Evolutionary conservation across 2,797 vertebrate genomes (phyloP).

Genomic region (Sebastolobus alascanus): DNA sequence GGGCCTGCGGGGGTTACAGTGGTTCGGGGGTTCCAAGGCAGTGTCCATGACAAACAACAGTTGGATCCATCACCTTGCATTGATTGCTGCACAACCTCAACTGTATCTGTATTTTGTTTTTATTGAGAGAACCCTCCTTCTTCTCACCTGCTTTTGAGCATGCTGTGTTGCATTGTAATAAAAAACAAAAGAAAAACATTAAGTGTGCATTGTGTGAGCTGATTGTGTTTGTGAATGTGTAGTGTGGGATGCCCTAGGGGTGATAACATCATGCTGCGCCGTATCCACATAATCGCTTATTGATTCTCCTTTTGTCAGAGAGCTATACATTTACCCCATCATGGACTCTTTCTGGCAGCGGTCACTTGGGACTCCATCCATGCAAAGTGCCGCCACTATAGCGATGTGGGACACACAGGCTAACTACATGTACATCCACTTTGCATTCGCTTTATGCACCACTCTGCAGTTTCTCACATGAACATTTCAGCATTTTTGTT

Average conservation of each 20-base stretch:
- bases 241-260: constrained; percentile 41
- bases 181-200: neutral
- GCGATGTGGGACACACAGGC: neutral
- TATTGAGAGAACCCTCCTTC: constrained; percentile 35
- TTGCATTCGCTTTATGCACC: constrained; percentile 7
- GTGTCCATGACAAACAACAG: constrained; percentile 45
- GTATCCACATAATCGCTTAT: constrained; percentile 73
- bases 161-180: constrained; percentile 16
- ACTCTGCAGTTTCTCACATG: neutral
- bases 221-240: constrained; percentile 41
- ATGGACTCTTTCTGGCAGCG: constrained; percentile 44
- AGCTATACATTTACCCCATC: constrained; percentile 62
- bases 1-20: constrained; percentile 6
- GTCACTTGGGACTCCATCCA: constrained; percentile 35
- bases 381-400: constrained; percentile 9
- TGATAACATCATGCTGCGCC: constrained; percentile 67
- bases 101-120: constrained; percentile 37
- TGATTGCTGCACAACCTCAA: constrained; percentile 37
- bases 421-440: constrained; percentile 17
- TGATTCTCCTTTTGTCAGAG: constrained; percentile 73
- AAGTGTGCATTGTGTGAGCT: constrained; percentile 32
- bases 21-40: constrained; percentile 37
- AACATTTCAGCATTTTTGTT: neutral
- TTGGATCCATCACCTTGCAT: constrained; percentile 54
- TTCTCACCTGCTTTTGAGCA: constrained; percentile 28